Evolutionary conservation across 2,797 vertebrate species (phyloP), one percentile per base, ranked within the genome.

Genomic region (Enteromius thamalakanensis): DNA sequence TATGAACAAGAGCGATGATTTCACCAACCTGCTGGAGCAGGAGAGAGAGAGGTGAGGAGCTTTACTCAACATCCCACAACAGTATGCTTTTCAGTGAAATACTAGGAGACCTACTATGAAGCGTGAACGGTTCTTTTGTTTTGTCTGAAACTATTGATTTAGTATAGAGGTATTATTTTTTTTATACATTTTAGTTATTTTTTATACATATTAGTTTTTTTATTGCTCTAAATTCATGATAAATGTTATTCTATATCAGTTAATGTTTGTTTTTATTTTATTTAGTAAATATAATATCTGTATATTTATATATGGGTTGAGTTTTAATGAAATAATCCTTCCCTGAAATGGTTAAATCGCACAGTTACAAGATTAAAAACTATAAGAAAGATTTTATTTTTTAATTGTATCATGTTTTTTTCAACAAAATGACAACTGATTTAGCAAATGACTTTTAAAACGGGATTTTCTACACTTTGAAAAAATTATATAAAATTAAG

Each of bases 1-100:
- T 94, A 99, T 99, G 94, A 95, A 93, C 92, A 98, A 99, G 93
- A 99, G 98, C 0, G 98, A 99, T 21, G 98, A 99, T 92, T 99
- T 99, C 90, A 99, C 98, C 91, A 95, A 96, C 92, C 95, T 99
- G 90, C 94, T 99, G 95, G 98, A 99, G 87, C 96, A 98, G 91
- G 98, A 99, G 89, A 90, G 98, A 42, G 97, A 98, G 92, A 96
- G 98, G 98, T 98, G 92, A 94, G 90, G 34, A 11, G 15, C n/a
- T n/a, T 74, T 14, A 55, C 71, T 19, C 23, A 49, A 4, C 70
- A 51, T 49, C 42, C 69, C 23, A 21, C 21, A 37, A 2, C 40
- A 19, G 9, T 9, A 26, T 8, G 65, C 0, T 42, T 23, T 47
- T 47, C 12, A 51, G 19, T 12, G 1, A 14, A 74, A 74, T 55